A percentile compares a stretch with the other conserved stretches of the same genome.
Evolutionary conservation across 2,888 invertebrate species (phyloP).

Genomic region (Sphaerophoria rueppellii): DNA sequence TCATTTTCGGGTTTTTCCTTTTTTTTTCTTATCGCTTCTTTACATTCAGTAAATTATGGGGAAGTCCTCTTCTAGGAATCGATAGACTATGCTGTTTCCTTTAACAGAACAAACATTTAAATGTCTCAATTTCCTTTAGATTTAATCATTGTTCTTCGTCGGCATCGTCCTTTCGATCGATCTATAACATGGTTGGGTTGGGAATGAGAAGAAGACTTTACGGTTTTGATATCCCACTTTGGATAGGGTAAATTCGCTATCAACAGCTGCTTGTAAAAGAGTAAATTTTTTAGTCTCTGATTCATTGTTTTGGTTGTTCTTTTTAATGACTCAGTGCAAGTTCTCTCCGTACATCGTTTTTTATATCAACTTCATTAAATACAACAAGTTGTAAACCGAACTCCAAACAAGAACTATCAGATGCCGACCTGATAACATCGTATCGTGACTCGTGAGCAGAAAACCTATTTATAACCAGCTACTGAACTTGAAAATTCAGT

Average conservation of each 20-base stretch:
- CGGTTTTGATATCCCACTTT: constrained; percentile 19
- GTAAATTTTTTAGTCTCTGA: too few relatives aligned
- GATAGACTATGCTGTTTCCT: constrained; percentile 67
- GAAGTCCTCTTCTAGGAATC: constrained; percentile 58
- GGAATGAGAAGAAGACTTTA: constrained; percentile 8
- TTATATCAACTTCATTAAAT: too few relatives aligned
- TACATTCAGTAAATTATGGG: constrained; percentile 65
- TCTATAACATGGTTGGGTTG: constrained; percentile 32
- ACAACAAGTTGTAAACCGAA: too few relatives aligned
- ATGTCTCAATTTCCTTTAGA: constrained; percentile 74
- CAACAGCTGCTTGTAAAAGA: not conserved
- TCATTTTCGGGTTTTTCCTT: not conserved
- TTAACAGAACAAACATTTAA: constrained; percentile 73
- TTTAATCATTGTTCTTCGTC: constrained; percentile 68
- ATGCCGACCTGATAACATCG: too few relatives aligned
- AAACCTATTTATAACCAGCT: too few relatives aligned
- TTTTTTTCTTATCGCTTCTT: constrained; percentile 44
- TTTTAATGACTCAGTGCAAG: too few relatives aligned
- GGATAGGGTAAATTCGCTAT: not conserved
- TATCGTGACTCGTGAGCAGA: too few relatives aligned
- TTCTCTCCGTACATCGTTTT: too few relatives aligned
- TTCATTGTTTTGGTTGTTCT: too few relatives aligned
- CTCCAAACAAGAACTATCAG: too few relatives aligned
- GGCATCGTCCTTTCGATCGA: constrained; percentile 55
- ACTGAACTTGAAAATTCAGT: too few relatives aligned